Percentiles rank a stretch among this genome's conserved stretches.
Evolutionary conservation across 1,140 invertebrate species (phyloP).

Genomic region (Andricus grossulariae): DNA sequence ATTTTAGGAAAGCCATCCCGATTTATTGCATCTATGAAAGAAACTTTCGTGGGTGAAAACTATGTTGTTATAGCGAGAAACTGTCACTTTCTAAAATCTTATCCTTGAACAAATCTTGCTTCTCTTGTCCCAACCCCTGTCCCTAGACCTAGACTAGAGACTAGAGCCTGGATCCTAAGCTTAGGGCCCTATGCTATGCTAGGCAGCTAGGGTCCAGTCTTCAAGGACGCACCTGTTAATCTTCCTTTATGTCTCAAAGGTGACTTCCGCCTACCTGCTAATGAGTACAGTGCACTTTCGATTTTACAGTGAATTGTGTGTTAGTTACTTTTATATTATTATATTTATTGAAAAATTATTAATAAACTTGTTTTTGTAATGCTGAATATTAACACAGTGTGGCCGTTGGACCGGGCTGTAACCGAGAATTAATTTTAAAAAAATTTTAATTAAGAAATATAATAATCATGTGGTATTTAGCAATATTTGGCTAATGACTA

Average conservation of each 20-base stretch:
- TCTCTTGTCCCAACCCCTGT: background rate
- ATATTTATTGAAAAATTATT: too few relatives aligned
- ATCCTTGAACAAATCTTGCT: background rate
- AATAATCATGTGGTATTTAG: too few relatives aligned
- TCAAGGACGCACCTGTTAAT: background rate
- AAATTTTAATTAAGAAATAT: too few relatives aligned
- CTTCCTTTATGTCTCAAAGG: background rate
- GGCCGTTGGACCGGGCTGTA: too few relatives aligned
- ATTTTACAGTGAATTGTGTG: background rate
- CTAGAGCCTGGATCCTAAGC: too few relatives aligned
- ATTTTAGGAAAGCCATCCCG: background rate
- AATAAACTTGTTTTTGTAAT: background rate
- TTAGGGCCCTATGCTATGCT: background rate
- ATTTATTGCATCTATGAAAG: background rate
- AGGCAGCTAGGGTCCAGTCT: background rate
- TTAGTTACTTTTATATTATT: too few relatives aligned
- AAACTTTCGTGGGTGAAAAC: background rate
- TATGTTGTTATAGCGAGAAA: background rate
- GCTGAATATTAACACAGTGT: too few relatives aligned
- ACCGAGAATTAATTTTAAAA: too few relatives aligned
- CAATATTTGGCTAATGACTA: background rate
- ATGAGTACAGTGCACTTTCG: background rate
- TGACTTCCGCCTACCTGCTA: background rate
- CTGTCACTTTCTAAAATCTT: background rate
- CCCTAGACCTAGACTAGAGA: too few relatives aligned